Percentiles rank a stretch among this genome's conserved stretches.
These are phyloP conservation scores for Medauroidea extradentata DNA, from an alignment of 1,140 invertebrate species.

Conservation along the genomic window DNA sequence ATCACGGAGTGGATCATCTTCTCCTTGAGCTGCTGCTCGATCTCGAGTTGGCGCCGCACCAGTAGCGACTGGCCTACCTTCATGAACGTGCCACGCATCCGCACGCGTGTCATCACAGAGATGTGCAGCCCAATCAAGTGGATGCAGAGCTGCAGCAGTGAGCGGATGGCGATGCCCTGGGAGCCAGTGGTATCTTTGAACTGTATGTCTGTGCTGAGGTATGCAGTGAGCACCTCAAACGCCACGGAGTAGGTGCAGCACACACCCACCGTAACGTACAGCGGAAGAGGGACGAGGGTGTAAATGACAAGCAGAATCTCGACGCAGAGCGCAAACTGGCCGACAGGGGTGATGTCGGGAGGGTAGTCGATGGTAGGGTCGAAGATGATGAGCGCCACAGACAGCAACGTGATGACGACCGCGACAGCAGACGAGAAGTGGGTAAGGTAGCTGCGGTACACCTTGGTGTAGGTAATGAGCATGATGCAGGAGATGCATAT, in stretches of 20 bases:
- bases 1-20: conserved; percentile 98
- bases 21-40: conserved; percentile 92
- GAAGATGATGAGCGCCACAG: conserved; percentile 56
- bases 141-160: conserved; percentile 80
- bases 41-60: conserved; percentile 80
- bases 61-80: conserved; percentile 90
- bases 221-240: conserved; percentile 62
- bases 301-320: conserved; percentile 88
- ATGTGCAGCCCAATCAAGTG: conserved; percentile 92
- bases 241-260: conserved; percentile 73
- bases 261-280: conserved; percentile 76
- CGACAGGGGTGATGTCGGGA: conserved; percentile 65
- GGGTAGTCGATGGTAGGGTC: conserved; percentile 46
- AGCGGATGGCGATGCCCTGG: conserved; percentile 57
- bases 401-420: conserved; percentile 58
- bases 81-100: conserved; percentile 93
- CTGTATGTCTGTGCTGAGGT: not conserved
- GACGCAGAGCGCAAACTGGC: conserved; percentile 78
- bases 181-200: conserved; percentile 15
- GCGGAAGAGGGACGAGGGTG: conserved; percentile 85
- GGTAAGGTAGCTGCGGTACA: conserved; percentile 61
- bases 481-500: conserved; percentile 51
- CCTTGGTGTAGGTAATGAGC: conserved; percentile 60
- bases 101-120: conserved; percentile 85
- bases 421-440: conserved; percentile 61